Percentiles rank a stretch among this genome's conserved stretches.
These are phyloP conservation scores for Seriola dumerili DNA, from an alignment of 2,113 vertebrate genomes.

Conservation along the genomic window DNA sequence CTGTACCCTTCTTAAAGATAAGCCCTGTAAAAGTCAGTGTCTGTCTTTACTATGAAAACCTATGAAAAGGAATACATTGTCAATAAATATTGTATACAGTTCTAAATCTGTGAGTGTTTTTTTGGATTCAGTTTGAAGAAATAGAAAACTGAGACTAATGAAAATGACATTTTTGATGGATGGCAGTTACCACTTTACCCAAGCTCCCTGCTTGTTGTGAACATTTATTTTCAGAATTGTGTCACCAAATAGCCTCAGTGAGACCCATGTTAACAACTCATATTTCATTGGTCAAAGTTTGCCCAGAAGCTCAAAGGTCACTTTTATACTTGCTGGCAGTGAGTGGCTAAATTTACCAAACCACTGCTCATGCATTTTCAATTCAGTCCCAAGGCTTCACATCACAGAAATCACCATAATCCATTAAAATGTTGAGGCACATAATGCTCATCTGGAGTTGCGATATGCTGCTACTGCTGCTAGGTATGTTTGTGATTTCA, in stretches of 20 bases:
- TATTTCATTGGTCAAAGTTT: too few relatives aligned
- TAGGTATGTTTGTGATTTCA: not conserved
- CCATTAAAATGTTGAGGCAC: not conserved
- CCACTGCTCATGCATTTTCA: slow-evolving; percentile 27
- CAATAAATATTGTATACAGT: slow-evolving; percentile 84
- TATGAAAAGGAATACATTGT: slow-evolving; percentile 73
- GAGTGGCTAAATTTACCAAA: slow-evolving; percentile 3
- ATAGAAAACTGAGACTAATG: not conserved
- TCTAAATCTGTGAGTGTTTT: slow-evolving; percentile 55
- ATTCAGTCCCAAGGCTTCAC: slow-evolving; percentile 15
- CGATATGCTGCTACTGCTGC: not conserved
- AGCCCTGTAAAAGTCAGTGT: slow-evolving; percentile 65
- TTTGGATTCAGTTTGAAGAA: not conserved
- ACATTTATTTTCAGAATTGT: not conserved
- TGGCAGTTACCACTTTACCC: too few relatives aligned
- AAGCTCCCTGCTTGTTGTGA: not conserved
- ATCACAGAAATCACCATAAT: slow-evolving; percentile 18
- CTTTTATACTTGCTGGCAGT: not conserved
- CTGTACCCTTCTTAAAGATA: slow-evolving; percentile 62
- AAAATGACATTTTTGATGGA: too few relatives aligned
- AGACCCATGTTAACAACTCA: too few relatives aligned
- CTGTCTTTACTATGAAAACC: slow-evolving; percentile 76
- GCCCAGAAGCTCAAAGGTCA: slow-evolving; percentile 11
- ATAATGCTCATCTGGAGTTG: not conserved
- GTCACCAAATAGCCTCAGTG: too few relatives aligned